Base-by-base conservation (phyloP, 2,888 invertebrate genomes). In the Coenonympha glycerion region DNA sequence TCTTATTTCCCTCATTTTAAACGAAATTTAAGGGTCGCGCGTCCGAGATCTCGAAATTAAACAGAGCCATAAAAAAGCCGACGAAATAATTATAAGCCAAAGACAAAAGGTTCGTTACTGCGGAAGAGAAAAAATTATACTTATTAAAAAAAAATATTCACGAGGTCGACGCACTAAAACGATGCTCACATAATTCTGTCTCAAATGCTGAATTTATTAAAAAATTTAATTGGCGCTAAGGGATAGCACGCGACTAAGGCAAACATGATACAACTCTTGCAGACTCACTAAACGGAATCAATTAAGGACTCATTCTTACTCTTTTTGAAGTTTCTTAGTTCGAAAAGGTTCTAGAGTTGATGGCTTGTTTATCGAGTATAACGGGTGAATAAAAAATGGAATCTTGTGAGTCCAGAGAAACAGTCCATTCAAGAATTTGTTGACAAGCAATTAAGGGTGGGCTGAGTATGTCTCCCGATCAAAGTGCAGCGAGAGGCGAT, bases 381-480 rank as follows among this genome's bases (percentile, higher is more conserved):
- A 73, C 65, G 63, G 66, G 61, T 59, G 57, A n/a, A 47, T 64
- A 80, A 83, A 81, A 82, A 77, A 62, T 64, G 62, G 75, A 75
- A 75, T 76, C 70, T 62, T 66, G 73, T 71, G 68, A 65, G 71
- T 69, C 73, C 77, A 72, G 64, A 63, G 64, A 62, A 68, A 69
- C 65, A 71, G 77, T 72, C 71, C 79, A 80, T 81, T 82, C 72
- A 79, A 78, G 79, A 79, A 80, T 81, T 76, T 79, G 74, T 76
- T 79, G 84, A 79, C 80, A 82, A 76, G 76, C 80, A 82, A 84
- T 84, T 85, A 82, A 79, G 68, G 67, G 66, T 68, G 65, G 61
- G 48, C 65, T 59, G 63, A 57, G 65, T 64, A 66, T 64, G 58
- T 56, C 55, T 54, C 56, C 49, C 53, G 64, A 62, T 55, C 55